phyloP scores from a whole-genome alignment of 2,797 vertebrate genomes.

The Harpagifer antarcticus region DNA sequence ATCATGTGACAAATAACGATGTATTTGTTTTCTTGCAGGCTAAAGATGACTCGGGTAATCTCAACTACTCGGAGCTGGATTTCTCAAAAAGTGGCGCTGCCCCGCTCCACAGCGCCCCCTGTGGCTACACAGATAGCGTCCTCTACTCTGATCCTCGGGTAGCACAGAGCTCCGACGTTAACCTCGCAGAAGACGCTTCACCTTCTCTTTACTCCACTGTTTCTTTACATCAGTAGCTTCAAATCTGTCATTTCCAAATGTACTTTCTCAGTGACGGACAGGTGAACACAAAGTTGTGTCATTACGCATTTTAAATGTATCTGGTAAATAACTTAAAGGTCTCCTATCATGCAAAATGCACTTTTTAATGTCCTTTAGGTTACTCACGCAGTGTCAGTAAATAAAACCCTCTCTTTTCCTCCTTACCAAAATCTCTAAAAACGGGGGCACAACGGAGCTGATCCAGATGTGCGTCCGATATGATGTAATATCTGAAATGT shows the following conservation, averaged over 20 bases:
- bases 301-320: no score
- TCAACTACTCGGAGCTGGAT: background rate
- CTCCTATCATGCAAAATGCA: no score
- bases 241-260: no score
- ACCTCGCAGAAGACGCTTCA: background rate
- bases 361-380: no score
- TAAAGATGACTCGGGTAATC: background rate
- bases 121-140: background rate
- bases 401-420: no score
- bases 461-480: no score
- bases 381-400: no score
- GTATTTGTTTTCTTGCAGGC: constrained; percentile 2
- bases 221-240: background rate
- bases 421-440: no score
- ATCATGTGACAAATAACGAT: background rate
- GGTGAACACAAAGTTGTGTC: background rate
- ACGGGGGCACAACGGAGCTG: no score
- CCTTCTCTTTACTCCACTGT: constrained; percentile 5
- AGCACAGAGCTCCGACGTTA: no score
- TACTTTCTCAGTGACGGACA: background rate
- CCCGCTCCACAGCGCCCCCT: background rate
- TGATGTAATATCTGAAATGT: no score
- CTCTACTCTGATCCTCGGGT: background rate
- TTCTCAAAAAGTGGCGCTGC: background rate
- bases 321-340: no score